A percentile compares a stretch with the other conserved stretches of the same genome.
Conservation (phyloP, 2,113 vertebrate genomes). For the Toxostoma redivivum region DNA sequence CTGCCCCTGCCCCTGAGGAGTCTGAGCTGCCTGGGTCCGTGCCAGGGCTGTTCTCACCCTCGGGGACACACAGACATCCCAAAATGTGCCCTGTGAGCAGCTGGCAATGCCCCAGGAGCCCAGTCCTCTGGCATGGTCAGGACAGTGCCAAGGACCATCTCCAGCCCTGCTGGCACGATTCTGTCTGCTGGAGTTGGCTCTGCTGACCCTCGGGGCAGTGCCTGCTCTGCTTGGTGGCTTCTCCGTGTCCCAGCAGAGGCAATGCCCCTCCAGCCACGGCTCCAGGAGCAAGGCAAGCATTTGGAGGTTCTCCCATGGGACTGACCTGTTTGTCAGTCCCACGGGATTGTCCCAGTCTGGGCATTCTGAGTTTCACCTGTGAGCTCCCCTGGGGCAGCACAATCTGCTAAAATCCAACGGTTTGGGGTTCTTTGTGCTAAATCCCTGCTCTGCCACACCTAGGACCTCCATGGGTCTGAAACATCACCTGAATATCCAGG, state of each 20-base stretch:
- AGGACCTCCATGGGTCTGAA: background rate
- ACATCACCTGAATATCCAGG: background rate
- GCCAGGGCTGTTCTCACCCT: background rate
- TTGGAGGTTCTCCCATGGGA: background rate
- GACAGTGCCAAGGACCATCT: background rate
- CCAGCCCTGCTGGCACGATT: background rate
- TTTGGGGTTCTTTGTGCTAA: background rate
- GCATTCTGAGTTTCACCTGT: background rate
- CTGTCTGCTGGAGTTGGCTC: background rate
- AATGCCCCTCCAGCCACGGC: no score
- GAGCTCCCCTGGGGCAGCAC: background rate
- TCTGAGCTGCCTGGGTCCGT: background rate
- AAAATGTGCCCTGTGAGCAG: background rate
- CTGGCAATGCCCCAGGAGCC: background rate
- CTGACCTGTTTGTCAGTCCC: background rate
- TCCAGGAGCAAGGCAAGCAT: background rate
- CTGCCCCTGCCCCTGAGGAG: background rate
- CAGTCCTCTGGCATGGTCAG: fast-evolving
- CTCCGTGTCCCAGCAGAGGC: background rate
- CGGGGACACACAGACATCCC: background rate
- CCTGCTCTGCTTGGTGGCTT: background rate
- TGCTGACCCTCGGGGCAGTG: background rate
- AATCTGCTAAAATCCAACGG: fast-evolving
- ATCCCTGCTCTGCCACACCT: background rate
- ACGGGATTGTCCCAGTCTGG: background rate